Conservation (phyloP, 1,140 invertebrate species). For the Delia radicum region DNA sequence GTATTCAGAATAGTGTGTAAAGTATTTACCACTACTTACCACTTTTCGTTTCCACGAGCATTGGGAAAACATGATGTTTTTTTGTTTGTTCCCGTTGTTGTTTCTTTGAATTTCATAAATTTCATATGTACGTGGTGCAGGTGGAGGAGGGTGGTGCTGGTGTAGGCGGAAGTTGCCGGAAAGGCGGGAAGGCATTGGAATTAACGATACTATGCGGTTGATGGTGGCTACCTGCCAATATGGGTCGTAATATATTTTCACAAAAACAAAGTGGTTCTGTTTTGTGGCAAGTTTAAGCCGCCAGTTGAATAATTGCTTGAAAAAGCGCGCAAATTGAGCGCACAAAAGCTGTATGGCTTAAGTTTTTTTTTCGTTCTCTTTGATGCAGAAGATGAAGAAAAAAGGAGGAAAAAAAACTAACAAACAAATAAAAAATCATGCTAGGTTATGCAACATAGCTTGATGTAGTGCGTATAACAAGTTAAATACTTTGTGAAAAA, state of each 20-base stretch:
- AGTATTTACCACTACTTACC: conserved; percentile 24
- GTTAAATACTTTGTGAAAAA: conserved; percentile 10
- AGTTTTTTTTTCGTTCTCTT: conserved; percentile 2
- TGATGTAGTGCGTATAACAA: conserved; percentile 17
- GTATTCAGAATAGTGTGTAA: conserved; percentile 15
- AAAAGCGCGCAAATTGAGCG: conserved; percentile 20
- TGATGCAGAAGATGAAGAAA: conserved; percentile 7
- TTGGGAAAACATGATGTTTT: not conserved
- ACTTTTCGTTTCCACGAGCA: not conserved
- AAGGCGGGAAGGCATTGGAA: not conserved
- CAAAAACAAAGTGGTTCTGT: conserved; percentile 15
- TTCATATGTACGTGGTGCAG: not conserved
- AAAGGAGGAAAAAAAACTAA: not conserved
- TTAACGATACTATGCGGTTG: too few relatives aligned
- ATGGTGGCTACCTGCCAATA: conserved; percentile 16
- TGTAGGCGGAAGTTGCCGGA: not conserved
- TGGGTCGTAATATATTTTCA: conserved; percentile 15
- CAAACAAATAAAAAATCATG: not conserved
- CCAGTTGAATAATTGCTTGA: conserved; percentile 18
- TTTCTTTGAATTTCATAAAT: conserved; percentile 17
- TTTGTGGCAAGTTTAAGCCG: conserved; percentile 22
- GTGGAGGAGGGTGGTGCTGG: not conserved
- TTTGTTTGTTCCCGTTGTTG: not conserved
- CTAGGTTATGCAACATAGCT: not conserved
- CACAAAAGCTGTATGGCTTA: conserved; percentile 19